Evolutionary conservation across 2,113 vertebrate species (phyloP).

Genomic region (Barbus barbus): DNA sequence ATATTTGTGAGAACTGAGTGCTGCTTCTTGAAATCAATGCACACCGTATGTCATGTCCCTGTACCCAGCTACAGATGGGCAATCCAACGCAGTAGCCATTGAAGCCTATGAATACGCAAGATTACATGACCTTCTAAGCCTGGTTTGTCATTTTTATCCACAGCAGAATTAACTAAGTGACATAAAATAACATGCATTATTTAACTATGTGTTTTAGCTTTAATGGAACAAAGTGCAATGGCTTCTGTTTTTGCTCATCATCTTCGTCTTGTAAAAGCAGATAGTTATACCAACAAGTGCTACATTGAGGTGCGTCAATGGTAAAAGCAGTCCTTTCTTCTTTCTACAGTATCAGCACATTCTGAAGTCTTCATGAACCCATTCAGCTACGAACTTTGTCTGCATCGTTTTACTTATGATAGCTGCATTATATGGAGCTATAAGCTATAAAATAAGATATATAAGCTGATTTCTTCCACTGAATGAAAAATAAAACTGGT

Average conservation of each 20-base stretch:
- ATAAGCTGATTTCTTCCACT: too few relatives aligned
- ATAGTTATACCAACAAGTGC: slow-evolving; percentile 54
- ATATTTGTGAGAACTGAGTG: slow-evolving; percentile 53
- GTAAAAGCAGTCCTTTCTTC: slow-evolving; percentile 50
- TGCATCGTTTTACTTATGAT: background rate
- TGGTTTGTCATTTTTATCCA: slow-evolving; percentile 58
- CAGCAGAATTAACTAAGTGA: slow-evolving; percentile 61
- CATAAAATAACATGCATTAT: slow-evolving; percentile 69
- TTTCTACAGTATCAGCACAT: slow-evolving; percentile 67
- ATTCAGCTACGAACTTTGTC: slow-evolving; percentile 4
- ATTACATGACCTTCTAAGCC: slow-evolving; percentile 43
- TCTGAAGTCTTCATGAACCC: slow-evolving; percentile 49
- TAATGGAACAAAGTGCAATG: slow-evolving; percentile 74
- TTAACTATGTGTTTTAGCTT: slow-evolving; percentile 58
- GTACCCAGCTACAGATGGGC: slow-evolving; percentile 51
- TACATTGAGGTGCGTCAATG: too few relatives aligned
- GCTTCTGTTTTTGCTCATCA: slow-evolving; percentile 47
- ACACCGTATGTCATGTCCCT: slow-evolving; percentile 42
- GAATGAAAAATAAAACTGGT: too few relatives aligned
- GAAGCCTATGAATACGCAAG: background rate
- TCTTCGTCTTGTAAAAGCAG: slow-evolving; percentile 44
- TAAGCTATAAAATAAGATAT: too few relatives aligned
- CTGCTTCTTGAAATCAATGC: slow-evolving; percentile 57
- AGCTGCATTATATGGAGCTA: background rate
- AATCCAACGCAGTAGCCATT: slow-evolving; percentile 53